phyloP scores from a whole-genome alignment of 2,113 vertebrate genomes.

The Ochotona princeps region DNA sequence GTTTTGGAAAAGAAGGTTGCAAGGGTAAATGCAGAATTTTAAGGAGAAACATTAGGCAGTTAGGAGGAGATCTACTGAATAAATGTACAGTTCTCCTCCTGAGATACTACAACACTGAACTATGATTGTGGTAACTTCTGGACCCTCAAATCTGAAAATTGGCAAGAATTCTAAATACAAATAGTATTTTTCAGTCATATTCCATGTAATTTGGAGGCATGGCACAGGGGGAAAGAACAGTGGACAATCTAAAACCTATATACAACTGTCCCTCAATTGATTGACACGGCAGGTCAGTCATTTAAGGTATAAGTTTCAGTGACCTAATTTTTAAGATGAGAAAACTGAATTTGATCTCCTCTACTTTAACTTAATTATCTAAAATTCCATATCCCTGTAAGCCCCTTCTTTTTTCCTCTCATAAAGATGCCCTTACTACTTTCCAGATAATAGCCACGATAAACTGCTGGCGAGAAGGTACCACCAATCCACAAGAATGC shows the following conservation, averaged over 20 bases:
- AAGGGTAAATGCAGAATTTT: neutral
- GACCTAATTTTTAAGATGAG: neutral
- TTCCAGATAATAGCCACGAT: neutral
- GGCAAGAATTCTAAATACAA: neutral
- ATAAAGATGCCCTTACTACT: neutral
- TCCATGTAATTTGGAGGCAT: neutral
- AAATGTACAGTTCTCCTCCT: accelerated
- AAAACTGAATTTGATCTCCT: neutral
- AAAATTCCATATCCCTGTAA: constrained; percentile 2
- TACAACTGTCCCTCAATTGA: neutral
- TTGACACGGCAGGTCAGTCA: neutral
- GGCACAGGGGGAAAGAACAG: neutral
- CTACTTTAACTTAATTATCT: neutral
- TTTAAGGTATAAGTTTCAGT: neutral
- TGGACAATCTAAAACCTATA: neutral
- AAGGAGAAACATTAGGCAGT: neutral
- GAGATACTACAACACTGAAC: neutral
- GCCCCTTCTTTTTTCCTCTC: neutral
- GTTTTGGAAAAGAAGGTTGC: neutral
- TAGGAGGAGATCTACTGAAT: neutral
- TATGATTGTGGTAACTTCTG: neutral
- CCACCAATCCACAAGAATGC: neutral
- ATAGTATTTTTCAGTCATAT: neutral
- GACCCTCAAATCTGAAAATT: constrained; percentile 4
- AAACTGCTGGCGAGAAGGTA: neutral